Conservation (phyloP, 2,113 vertebrate species). For the Apaloderma vittatum region DNA sequence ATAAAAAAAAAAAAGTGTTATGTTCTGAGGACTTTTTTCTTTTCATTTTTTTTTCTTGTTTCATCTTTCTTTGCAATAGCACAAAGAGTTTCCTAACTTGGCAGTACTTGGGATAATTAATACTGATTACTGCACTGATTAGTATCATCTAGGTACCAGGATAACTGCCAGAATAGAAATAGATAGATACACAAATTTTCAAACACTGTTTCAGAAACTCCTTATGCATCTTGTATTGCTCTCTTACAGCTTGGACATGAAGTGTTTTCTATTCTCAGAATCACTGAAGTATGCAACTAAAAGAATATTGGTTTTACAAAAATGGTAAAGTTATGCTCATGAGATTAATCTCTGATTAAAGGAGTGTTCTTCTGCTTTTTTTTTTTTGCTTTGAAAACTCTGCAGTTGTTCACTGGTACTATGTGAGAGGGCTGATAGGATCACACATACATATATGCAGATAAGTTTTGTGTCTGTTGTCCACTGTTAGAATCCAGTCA, state of each 20-base stretch:
- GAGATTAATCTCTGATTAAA: neutral
- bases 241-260: neutral
- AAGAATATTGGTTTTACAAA: neutral
- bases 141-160: neutral
- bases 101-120: slow-evolving; percentile 29
- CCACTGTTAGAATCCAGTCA: neutral
- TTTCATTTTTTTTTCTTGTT: slow-evolving; percentile 27
- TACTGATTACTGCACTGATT: neutral
- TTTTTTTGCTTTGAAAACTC: neutral
- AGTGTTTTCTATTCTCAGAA: neutral
- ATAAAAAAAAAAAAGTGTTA: neutral
- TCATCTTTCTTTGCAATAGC: slow-evolving; percentile 29
- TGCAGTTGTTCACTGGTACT: neutral
- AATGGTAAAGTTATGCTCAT: neutral
- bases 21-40: neutral
- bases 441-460: neutral
- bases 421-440: neutral
- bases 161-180: neutral
- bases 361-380: neutral
- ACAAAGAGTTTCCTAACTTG: neutral
- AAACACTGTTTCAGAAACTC: neutral
- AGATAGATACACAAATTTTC: neutral
- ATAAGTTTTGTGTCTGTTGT: neutral
- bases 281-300: neutral
- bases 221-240: neutral